Percentiles rank a stretch among this genome's conserved stretches.
These are phyloP conservation scores for Melikaiella ostensackeni DNA, from an alignment of 2,888 invertebrate species.

Conservation along the genomic window DNA sequence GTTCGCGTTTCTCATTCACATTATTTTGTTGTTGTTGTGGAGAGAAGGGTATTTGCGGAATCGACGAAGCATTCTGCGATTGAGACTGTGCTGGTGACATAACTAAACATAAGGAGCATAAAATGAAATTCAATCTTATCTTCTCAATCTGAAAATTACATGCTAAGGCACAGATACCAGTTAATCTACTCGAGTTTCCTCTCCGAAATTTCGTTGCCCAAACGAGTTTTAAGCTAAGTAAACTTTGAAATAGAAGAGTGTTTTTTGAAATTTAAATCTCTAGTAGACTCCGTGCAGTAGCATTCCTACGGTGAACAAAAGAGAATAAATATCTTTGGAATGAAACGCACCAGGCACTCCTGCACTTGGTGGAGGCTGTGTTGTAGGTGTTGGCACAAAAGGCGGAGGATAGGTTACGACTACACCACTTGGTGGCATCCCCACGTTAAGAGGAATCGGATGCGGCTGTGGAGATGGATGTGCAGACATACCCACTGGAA, in stretches of 20 bases:
- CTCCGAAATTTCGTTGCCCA: background rate
- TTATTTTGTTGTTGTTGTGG: constrained; percentile 65
- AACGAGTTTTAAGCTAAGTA: background rate
- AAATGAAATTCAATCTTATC: background rate
- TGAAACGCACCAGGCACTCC: constrained; percentile 61
- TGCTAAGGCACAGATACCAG: constrained; percentile 6
- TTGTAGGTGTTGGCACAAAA: constrained; percentile 71
- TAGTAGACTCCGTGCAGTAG: constrained; percentile 6
- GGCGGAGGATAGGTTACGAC: constrained; percentile 73
- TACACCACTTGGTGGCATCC: constrained; percentile 73
- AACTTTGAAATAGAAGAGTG: background rate
- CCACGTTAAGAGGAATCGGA: constrained; percentile 71
- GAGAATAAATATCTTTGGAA: background rate
- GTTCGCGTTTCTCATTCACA: constrained; percentile 73
- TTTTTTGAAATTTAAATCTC: background rate
- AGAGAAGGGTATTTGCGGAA: constrained; percentile 65
- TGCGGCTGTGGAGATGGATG: constrained; percentile 71
- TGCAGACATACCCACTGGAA: constrained; percentile 69
- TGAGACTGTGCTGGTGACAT: constrained; percentile 60
- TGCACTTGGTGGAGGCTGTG: constrained; percentile 70
- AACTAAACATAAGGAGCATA: constrained; percentile 44
- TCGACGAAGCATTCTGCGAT: constrained; percentile 60
- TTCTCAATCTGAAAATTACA: background rate
- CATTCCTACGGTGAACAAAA: background rate
- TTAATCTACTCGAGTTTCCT: background rate